Evolutionary conservation across 2,797 vertebrate genomes (phyloP).

Genomic region (Danionella dracula): DNA sequence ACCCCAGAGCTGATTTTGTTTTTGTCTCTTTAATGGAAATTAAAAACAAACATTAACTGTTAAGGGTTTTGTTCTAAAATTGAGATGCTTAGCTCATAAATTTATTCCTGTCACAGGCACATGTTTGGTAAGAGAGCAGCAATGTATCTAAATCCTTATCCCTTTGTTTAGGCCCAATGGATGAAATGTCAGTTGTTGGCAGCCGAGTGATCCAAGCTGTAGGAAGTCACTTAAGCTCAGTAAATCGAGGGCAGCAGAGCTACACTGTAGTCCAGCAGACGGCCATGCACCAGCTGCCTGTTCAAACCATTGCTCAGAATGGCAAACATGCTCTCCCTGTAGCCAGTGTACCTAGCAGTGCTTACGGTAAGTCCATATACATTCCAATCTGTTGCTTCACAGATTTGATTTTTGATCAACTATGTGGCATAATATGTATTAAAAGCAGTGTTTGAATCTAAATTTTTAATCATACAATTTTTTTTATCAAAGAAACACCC

Average conservation of each 20-base stretch:
- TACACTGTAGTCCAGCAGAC: constrained; percentile 79
- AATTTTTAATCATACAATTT: too few species aligned
- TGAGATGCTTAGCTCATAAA: too few species aligned
- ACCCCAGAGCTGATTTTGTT: background rate
- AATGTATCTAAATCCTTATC: too few species aligned
- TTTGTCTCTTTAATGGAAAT: too few species aligned
- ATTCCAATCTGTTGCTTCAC: background rate
- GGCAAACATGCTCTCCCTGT: constrained; percentile 82
- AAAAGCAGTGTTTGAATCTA: too few species aligned
- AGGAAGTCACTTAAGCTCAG: constrained; percentile 72
- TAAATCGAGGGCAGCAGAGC: constrained; percentile 68
- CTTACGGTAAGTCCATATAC: constrained; percentile 72
- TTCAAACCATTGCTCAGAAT: constrained; percentile 86
- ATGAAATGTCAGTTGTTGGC: constrained; percentile 71
- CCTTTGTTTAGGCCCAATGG: constrained; percentile 46
- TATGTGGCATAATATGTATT: too few species aligned
- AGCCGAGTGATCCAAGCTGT: constrained; percentile 91
- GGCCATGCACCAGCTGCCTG: constrained; percentile 81
- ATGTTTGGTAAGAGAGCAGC: too few species aligned
- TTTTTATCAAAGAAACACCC: too few species aligned
- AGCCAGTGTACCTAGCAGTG: constrained; percentile 68
- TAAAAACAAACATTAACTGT: too few species aligned
- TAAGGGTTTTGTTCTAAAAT: too few species aligned
- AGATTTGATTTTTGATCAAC: background rate
- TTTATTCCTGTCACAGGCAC: too few species aligned